These are phyloP conservation scores for Drosophila limbata DNA, from an alignment of 2,888 invertebrate species.

Conservation along the genomic window DNA sequence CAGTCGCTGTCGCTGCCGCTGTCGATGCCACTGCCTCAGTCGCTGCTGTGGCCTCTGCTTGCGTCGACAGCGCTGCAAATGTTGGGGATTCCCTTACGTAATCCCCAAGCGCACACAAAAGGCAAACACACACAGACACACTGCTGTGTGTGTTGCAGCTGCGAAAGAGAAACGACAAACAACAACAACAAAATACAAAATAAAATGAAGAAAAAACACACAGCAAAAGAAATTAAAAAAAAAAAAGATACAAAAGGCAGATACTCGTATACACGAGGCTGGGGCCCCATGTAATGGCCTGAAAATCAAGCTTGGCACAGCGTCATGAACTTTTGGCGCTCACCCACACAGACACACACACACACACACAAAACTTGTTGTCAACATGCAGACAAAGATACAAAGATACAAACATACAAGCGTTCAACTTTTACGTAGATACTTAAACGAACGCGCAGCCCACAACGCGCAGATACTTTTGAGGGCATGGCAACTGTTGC, in stretches of 20 bases:
- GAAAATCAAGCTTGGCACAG: conserved; percentile 74
- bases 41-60: conserved; percentile 26
- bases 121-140: conserved; percentile 50
- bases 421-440: conserved; percentile 44
- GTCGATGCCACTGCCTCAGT: neutral
- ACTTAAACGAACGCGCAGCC: conserved; percentile 50
- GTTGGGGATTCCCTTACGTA: conserved; percentile 84
- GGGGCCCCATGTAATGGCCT: conserved; percentile 66
- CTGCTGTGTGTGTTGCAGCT: conserved; percentile 34
- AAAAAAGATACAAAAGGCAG: conserved; percentile 39
- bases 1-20: neutral
- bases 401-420: conserved; percentile 39
- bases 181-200: conserved; percentile 53
- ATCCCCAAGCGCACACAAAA: conserved; percentile 75
- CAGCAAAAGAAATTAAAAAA: conserved; percentile 31
- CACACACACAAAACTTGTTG: conserved; percentile 49
- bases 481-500: conserved; percentile 34
- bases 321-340: conserved; percentile 73
- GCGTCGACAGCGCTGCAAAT: conserved; percentile 67
- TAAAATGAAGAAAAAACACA: conserved; percentile 31
- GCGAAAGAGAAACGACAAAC: conserved; percentile 57
- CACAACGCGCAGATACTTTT: conserved; percentile 58
- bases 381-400: conserved; percentile 59
- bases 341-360: conserved; percentile 48
- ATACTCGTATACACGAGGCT: conserved; percentile 26